Conservation (phyloP, 2,113 vertebrate genomes). For the Cervus canadensis region DNA sequence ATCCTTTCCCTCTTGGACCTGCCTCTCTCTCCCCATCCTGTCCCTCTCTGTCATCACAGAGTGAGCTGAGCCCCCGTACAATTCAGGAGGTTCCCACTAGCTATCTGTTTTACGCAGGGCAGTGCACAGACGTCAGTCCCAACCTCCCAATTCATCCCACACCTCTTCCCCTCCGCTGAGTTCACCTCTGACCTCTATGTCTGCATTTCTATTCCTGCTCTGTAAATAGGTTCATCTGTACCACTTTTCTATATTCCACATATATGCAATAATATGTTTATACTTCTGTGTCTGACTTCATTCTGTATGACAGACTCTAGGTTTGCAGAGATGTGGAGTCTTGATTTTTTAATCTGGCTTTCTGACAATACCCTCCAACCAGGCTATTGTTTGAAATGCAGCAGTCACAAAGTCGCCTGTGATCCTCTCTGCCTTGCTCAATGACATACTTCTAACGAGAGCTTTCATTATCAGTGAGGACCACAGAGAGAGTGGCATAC, state of each 20-base stretch:
- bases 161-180: background rate
- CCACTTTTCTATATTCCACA: background rate
- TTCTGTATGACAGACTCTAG: background rate
- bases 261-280: background rate
- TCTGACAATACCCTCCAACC: background rate
- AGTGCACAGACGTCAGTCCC: rapidly evolving
- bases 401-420: background rate
- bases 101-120: background rate
- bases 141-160: rapidly evolving
- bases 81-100: background rate
- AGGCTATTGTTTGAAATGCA: background rate
- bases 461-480: background rate
- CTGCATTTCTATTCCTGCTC: background rate
- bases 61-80: background rate
- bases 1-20: background rate
- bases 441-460: background rate
- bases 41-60: background rate
- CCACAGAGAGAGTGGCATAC: background rate
- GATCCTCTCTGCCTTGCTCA: background rate
- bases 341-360: background rate
- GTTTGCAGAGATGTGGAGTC: background rate
- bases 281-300: background rate
- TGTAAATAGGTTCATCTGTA: background rate
- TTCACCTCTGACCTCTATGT: background rate
- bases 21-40: background rate